Conservation (phyloP, 92 coral and sea anemone genomes). For the Epizoanthus scotinus region DNA sequence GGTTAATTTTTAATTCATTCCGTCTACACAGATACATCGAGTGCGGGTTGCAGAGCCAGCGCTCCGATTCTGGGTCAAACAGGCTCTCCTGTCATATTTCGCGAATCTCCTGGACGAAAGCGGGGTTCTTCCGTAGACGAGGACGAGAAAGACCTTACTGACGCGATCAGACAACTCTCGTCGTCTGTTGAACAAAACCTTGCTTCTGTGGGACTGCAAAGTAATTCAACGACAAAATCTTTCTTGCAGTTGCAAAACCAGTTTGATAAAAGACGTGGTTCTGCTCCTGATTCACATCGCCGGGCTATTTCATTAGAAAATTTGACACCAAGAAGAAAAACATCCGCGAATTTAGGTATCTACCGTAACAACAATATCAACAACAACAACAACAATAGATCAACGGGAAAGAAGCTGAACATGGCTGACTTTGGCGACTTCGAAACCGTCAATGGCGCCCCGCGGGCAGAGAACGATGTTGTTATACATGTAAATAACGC, state of each 20-base stretch:
- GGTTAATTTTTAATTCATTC: slow-evolving; percentile 25
- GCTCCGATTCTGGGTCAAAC: slow-evolving; percentile 37
- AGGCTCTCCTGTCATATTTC: slow-evolving; percentile 38
- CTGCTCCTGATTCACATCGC: slow-evolving; percentile 24
- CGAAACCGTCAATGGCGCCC: slow-evolving; percentile 24
- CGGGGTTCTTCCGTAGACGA: slow-evolving; percentile 31
- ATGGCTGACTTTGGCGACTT: slow-evolving; percentile 23
- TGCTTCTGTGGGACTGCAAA: slow-evolving; percentile 16
- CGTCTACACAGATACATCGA: slow-evolving; percentile 26
- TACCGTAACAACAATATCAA: neutral
- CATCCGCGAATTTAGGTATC: slow-evolving; percentile 11
- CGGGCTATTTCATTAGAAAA: slow-evolving; percentile 30
- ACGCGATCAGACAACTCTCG: slow-evolving; percentile 26
- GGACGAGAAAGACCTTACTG: slow-evolving; percentile 43
- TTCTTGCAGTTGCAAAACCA: slow-evolving; percentile 15
- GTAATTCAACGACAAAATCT: neutral
- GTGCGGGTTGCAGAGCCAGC: slow-evolving; percentile 37
- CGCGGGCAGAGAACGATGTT: slow-evolving; percentile 14
- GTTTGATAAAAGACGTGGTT: slow-evolving; percentile 20
- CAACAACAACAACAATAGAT: slow-evolving; percentile 21
- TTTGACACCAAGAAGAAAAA: slow-evolving; percentile 14
- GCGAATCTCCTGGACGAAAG: slow-evolving; percentile 31
- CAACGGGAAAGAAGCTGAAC: neutral
- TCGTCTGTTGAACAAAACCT: slow-evolving; percentile 42
- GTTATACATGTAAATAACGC: slow-evolving; percentile 1